Base-by-base conservation (phyloP, 2,888 invertebrate genomes). In the Ptychoptera albimana region DNA sequence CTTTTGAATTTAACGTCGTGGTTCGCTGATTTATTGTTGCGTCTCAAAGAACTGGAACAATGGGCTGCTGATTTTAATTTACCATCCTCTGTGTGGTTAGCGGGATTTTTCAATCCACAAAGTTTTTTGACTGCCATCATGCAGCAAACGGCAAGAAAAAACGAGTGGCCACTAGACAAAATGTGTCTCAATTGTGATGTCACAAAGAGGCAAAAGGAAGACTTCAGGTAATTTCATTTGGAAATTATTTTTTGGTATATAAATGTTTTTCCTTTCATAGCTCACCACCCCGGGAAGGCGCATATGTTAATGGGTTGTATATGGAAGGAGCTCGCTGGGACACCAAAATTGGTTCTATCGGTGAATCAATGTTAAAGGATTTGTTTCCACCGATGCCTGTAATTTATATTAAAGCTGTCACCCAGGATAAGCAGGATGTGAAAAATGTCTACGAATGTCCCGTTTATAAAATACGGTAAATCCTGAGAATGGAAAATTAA, bases 241-340 rank as follows among this genome's bases (percentile, higher is more conserved):
- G 15, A 35, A 36, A 39, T 37, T 37, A 30, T 46, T 43, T 40
- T 34, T 16, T 12, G 39, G 13, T 34, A 44, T n/a, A 41, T 11
- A 35, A 34, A 37, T 39, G 39, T n/a, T n/a, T 15, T 43, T 39
- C 34, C n/a, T 23, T 37, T 45, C 44, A 12, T 50, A 82, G 81
- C 32, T 70, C 80, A 0, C 75, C 92, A 1, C 92, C 93, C 0
- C 75, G 89, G 39, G 93, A 94, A 60, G 94, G 93, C 13, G 87
- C 92, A 5, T 88, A 85, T 61, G 79, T 94, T 43, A 80, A 85
- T 63, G 88, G 89, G 1, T 68, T 94, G 46, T 87, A 72, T 63
- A 87, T 93, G 86, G 93, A 93, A 67, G 93, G 93, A 39, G 93
- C 93, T 11, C 79, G 91, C 49, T 94, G 93, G 93, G 93, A 94